Conservation (phyloP, 2,888 invertebrate species). For the Gymnocheta viridis region DNA sequence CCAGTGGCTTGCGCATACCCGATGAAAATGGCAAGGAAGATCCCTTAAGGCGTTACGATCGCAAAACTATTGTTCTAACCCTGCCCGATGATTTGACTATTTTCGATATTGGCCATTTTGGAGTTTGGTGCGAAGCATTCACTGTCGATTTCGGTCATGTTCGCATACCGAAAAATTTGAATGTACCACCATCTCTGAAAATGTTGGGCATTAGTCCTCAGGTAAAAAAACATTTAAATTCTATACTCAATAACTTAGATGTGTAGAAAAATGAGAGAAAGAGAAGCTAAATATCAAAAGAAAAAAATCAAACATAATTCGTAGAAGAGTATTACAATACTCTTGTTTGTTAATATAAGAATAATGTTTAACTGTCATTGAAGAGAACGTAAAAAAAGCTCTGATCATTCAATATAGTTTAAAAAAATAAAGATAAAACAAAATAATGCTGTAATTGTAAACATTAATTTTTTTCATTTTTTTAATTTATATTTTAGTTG, state of each 20-base stretch:
- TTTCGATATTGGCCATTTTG: slow-evolving; percentile 96
- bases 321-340: not conserved
- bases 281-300: slow-evolving; percentile 47
- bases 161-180: slow-evolving; percentile 87
- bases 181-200: slow-evolving; percentile 94
- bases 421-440: slow-evolving; percentile 1
- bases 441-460: slow-evolving; percentile 60
- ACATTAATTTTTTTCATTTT: slow-evolving; percentile 66
- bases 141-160: slow-evolving; percentile 96
- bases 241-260: slow-evolving; percentile 78
- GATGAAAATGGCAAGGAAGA: slow-evolving; percentile 94
- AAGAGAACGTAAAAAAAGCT: not conserved
- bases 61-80: slow-evolving; percentile 94
- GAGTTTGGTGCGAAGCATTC: slow-evolving; percentile 96
- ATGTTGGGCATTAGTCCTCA: slow-evolving; percentile 97
- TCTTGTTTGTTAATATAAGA: slow-evolving; percentile 26
- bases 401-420: not conserved
- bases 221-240: slow-evolving; percentile 85
- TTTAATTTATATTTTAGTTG: slow-evolving; percentile 42
- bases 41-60: slow-evolving; percentile 90
- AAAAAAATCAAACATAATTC: not conserved
- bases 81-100: slow-evolving; percentile 94
- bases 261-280: slow-evolving; percentile 48
- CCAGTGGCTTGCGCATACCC: slow-evolving; percentile 92
- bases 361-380: not conserved